Evolutionary conservation across 92 coral and sea anemone genomes (phyloP).

Genomic region (Epizoanthus illoricatus): DNA sequence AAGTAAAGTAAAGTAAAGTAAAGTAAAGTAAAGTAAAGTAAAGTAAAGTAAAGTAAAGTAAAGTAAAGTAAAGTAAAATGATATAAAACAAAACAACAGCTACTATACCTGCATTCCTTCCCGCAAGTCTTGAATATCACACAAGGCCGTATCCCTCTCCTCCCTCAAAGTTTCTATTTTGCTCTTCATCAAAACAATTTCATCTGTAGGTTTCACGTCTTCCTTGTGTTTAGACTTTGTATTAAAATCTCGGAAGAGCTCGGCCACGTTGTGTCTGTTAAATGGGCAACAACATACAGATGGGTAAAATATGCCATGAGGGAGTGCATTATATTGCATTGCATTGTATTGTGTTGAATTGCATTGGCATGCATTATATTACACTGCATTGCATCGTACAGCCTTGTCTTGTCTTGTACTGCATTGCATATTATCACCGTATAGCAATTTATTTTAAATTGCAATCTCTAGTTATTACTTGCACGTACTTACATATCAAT

Average conservation of each 20-base stretch:
- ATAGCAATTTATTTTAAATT: background rate
- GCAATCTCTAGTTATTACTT: background rate
- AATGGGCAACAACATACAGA: too few relatives aligned
- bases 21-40: too few relatives aligned
- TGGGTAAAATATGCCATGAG: too few relatives aligned
- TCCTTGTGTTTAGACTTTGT: background rate
- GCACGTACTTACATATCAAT: conserved; percentile 30
- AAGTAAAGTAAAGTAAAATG: too few relatives aligned
- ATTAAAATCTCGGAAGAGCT: background rate
- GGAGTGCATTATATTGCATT: too few relatives aligned
- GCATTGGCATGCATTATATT: too few relatives aligned
- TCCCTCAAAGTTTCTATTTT: conserved; percentile 48
- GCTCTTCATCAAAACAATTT: conserved; percentile 43
- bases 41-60: too few relatives aligned
- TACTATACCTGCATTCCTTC: conserved; percentile 78
- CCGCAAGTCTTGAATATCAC: conserved; percentile 70
- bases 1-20: too few relatives aligned
- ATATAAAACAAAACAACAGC: background rate
- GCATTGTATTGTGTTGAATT: too few relatives aligned
- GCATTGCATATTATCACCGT: too few relatives aligned
- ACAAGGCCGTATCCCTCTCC: conserved; percentile 73
- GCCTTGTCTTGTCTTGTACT: too few relatives aligned
- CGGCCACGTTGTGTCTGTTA: conserved; percentile 11
- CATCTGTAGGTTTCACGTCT: conserved; percentile 32
- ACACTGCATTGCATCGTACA: too few relatives aligned